Conservation (phyloP, 92 coral and sea anemone species). For the Plumapathes pennacea region DNA sequence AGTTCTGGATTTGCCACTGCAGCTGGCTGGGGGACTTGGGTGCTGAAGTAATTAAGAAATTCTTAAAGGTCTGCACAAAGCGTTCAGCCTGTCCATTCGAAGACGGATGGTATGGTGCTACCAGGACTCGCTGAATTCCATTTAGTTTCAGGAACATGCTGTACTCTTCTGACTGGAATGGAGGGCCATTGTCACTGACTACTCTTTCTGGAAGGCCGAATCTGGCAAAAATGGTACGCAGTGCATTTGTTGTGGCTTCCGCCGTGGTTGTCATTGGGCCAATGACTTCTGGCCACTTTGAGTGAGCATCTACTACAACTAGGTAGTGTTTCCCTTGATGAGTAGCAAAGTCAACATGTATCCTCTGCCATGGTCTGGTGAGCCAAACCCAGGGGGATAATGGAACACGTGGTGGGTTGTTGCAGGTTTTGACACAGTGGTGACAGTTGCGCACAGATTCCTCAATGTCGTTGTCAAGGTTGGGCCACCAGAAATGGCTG, state of each 20-base stretch:
- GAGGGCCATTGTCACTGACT: slow-evolving; percentile 7
- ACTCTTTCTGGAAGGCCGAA: slow-evolving; percentile 10
- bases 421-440: slow-evolving; percentile 18
- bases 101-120: slow-evolving; percentile 13
- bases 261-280: slow-evolving; percentile 47
- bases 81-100: slow-evolving; percentile 12
- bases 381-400: slow-evolving; percentile 25
- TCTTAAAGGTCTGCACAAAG: slow-evolving; percentile 3
- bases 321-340: slow-evolving; percentile 21
- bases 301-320: slow-evolving; percentile 36
- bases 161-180: slow-evolving; percentile 10
- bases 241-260: slow-evolving; percentile 34
- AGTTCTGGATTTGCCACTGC: too few relatives aligned
- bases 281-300: slow-evolving; percentile 51
- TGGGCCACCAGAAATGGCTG: slow-evolving; percentile 47
- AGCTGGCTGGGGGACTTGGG: slow-evolving; percentile 1
- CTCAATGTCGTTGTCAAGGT: slow-evolving; percentile 20
- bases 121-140: slow-evolving; percentile 10
- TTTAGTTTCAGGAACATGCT: slow-evolving; percentile 1
- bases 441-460: slow-evolving; percentile 17
- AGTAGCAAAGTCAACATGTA: slow-evolving; percentile 36
- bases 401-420: slow-evolving; percentile 24
- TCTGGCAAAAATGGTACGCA: slow-evolving; percentile 15
- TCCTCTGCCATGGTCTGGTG: slow-evolving; percentile 13
- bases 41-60: not conserved